Evolutionary conservation across 2,113 vertebrate genomes (phyloP), one percentile per base, ranked within the genome.

Genomic region (Prunella himalayana): DNA sequence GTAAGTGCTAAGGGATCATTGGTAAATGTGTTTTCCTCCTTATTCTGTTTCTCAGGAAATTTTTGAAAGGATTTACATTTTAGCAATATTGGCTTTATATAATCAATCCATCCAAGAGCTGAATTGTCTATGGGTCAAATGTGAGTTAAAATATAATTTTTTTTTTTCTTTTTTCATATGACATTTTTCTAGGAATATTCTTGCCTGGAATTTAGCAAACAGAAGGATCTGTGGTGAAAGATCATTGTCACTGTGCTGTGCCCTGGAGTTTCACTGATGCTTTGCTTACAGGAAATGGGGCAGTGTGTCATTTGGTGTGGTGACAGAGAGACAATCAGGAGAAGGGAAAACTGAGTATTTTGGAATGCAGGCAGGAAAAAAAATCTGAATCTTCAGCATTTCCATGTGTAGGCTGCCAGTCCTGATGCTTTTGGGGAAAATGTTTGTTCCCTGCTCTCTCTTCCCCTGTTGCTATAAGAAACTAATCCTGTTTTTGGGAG

Each of bases 321-420:
- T 1, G 1, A 9, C 18, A 50, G 20, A 73, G 41, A 23, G 35
- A 27, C 6, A n/a, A 59, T 19, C 1, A 30, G 66, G 6, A 59
- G 25, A 44, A 53, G 27, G 33, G 20, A 45, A 70, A 63, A 71
- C 5, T 4, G 30, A 77, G 45, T 69, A 20, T 45, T 83, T 45
- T 50, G 51, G 28, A 54, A n/a, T 22, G 14, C 15, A 68, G 17
- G 8, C 1, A 12, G 13, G 23, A 4, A 1, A 23, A 69, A 31
- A 15, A 2, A 33, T 20, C 50, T 22, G 60, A 66, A 30, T 57
- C 13, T 14, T 24, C 69, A 78, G 33, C 6, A 6, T 53, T 31
- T 33, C 1, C 1, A 7, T 17, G 15, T 42, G 16, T 28, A 68
- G 15, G 15, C 24, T 87, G 57, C 44, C 8, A 54, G 0, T 44